Evolutionary conservation across 2,113 vertebrate genomes (phyloP), one percentile per base, ranked within the genome.

Genomic region (Scartelaos histophorus): DNA sequence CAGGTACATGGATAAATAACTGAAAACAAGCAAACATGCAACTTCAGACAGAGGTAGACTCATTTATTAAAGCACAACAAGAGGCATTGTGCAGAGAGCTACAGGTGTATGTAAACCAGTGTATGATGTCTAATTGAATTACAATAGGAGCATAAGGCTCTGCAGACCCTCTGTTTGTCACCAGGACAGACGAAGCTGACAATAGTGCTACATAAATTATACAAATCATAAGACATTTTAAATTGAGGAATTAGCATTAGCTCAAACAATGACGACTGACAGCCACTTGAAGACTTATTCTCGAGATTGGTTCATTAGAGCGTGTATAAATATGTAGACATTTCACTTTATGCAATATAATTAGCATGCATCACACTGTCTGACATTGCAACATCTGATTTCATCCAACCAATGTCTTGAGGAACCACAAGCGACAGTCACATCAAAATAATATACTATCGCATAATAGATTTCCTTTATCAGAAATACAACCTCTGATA

Each of bases 1-100:
- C 83, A 78, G 72, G 65, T 73, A 76, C 70, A 80, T 51, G 64
- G 56, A 83, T 75, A 11, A 56, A 81, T 76, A 75, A 43, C 56
- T 46, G 66, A 49, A 34, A 5, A 78, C 21, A 80, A 61, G 25
- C 68, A 75, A 21, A 64, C 22, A 45, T 34, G 16, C 29, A 76
- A 15, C 21, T 58, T 49, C 29, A 71, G 13, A 21, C 73, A 25
- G 34, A 64, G 34, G 61, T 25, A 9, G 61, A 64, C 19, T 64
- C 61, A 43, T 64, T 64, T 64, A 64, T 64, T 64, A 38, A 38
- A 34, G 19, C 29, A 4, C 16, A 64, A 64, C 29, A 64, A 64
- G 61, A 10, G 38, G 17, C 16, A 43, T 34, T 38, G 34, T 11
- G 17, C 2, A 4, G 61, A 21, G 11, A 7, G 34, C 17, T 38